Evolutionary conservation across 2,888 invertebrate species (phyloP).

Genomic region (Euplagia quadripunctaria): DNA sequence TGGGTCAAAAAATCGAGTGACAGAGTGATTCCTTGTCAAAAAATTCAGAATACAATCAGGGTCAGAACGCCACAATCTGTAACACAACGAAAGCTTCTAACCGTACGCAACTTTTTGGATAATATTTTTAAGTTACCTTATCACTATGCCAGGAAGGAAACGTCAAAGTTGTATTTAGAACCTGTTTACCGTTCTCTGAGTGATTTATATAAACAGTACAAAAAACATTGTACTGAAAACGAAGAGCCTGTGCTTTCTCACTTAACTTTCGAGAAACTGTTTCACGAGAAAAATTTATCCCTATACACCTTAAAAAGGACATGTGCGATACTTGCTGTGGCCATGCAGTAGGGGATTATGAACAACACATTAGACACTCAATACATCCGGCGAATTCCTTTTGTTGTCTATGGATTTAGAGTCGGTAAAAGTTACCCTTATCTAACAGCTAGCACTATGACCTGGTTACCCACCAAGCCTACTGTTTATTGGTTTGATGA

Average conservation of each 20-base stretch:
- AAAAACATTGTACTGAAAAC: constrained; percentile 39
- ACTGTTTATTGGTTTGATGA: constrained; percentile 49
- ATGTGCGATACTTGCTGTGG: no score
- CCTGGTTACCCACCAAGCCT: constrained; percentile 31
- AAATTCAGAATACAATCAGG: constrained; percentile 17
- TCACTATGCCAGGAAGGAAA: constrained; percentile 42
- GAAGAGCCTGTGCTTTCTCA: constrained; percentile 34
- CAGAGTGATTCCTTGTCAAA: constrained; percentile 14
- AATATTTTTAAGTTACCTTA: constrained; percentile 48
- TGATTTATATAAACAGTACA: constrained; percentile 41
- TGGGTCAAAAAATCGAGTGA: constrained; percentile 31
- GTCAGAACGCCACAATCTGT: constrained; percentile 13
- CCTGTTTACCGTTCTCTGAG: constrained; percentile 35
- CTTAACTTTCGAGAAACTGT: constrained; percentile 47
- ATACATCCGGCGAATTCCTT: no score
- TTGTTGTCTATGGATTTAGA: no score
- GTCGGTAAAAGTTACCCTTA: no score
- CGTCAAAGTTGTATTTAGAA: constrained; percentile 45
- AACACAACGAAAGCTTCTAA: constrained; percentile 16
- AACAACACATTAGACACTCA: no score
- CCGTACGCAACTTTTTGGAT: constrained; percentile 28
- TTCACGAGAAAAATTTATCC: constrained; percentile 47
- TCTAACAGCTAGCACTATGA: constrained; percentile 22
- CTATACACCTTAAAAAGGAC: constrained; percentile 30
- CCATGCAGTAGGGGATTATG: constrained; percentile 1